Conservation (phyloP, 2,113 vertebrate species). For the Trogon melanurus region DNA sequence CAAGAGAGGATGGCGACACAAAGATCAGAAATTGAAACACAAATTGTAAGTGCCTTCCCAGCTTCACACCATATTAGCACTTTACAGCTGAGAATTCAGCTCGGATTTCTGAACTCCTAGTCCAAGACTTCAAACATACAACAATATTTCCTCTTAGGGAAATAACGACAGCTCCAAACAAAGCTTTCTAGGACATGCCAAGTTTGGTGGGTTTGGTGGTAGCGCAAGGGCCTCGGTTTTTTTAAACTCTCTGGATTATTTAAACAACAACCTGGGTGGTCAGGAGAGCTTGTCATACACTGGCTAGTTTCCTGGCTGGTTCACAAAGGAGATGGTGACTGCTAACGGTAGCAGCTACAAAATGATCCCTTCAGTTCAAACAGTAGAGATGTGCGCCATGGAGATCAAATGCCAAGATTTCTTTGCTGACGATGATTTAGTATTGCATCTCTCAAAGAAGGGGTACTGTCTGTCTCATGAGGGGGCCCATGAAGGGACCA, state of each 20-base stretch:
- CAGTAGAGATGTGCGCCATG: accelerated
- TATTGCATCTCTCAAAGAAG: neutral
- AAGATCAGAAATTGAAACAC: neutral
- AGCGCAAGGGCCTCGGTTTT: neutral
- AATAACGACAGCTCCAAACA: neutral
- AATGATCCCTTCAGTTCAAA: neutral
- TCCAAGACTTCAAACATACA: neutral
- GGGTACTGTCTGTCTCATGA: neutral
- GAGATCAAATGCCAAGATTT: neutral
- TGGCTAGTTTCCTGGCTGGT: neutral
- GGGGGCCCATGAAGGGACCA: neutral
- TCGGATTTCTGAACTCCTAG: neutral
- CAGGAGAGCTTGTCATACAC: neutral
- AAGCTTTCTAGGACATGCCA: neutral
- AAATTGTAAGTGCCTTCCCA: neutral
- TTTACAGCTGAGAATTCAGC: neutral
- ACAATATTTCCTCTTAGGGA: neutral
- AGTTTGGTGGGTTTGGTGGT: neutral
- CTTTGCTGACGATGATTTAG: neutral
- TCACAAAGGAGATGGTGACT: slow-evolving; percentile 13
- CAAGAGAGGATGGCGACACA: neutral
- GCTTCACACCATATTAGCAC: neutral
- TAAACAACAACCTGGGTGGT: slow-evolving; percentile 53
- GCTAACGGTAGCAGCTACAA: neutral
- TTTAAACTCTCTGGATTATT: slow-evolving; percentile 5